Conservation (phyloP, 2,888 invertebrate genomes). For the Anthrax anthrax region DNA sequence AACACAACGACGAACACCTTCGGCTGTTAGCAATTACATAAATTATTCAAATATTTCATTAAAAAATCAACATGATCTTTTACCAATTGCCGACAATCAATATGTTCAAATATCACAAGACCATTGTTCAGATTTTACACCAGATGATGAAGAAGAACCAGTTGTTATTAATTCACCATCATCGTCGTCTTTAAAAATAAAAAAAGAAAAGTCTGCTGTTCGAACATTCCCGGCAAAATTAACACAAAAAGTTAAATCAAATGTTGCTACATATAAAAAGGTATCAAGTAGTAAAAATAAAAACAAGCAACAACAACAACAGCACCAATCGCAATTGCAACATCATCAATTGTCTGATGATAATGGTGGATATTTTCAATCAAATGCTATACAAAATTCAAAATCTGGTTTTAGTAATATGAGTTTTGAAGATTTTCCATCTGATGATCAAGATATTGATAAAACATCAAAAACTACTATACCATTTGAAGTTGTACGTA, state of each 20-base stretch:
- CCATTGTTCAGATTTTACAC: slow-evolving; percentile 28
- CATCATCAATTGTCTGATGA: slow-evolving; percentile 23
- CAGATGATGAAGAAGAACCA: slow-evolving; percentile 32
- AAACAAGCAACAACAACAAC: slow-evolving; percentile 16
- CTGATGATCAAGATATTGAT: slow-evolving; percentile 43
- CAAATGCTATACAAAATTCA: slow-evolving; percentile 31
- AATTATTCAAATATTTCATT: slow-evolving; percentile 14
- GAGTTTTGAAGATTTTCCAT: slow-evolving; percentile 61
- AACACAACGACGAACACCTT: slow-evolving; percentile 3
- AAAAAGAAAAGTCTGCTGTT: slow-evolving; percentile 31
- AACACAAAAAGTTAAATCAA: slow-evolving; percentile 30
- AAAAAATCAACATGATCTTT: slow-evolving; percentile 18
- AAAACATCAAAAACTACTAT: slow-evolving; percentile 31
- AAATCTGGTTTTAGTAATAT: slow-evolving; percentile 54
- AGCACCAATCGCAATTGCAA: background rate
- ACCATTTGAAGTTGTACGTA: slow-evolving; percentile 50
- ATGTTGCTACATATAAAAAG: slow-evolving; percentile 27
- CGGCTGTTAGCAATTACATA: slow-evolving; percentile 11
- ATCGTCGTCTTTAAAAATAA: slow-evolving; percentile 15
- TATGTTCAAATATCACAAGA: slow-evolving; percentile 30
- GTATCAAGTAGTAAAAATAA: slow-evolving; percentile 20
- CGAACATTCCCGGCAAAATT: slow-evolving; percentile 31
- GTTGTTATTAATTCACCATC: slow-evolving; percentile 23
- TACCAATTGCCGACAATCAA: slow-evolving; percentile 31
- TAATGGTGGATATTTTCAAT: slow-evolving; percentile 24